Percentiles rank a stretch among this genome's conserved stretches.
These are phyloP conservation scores for Hemicentrotus pulcherrimus DNA, from an alignment of 35 echinoderm and acorn worm genomes.

Conservation along the genomic window DNA sequence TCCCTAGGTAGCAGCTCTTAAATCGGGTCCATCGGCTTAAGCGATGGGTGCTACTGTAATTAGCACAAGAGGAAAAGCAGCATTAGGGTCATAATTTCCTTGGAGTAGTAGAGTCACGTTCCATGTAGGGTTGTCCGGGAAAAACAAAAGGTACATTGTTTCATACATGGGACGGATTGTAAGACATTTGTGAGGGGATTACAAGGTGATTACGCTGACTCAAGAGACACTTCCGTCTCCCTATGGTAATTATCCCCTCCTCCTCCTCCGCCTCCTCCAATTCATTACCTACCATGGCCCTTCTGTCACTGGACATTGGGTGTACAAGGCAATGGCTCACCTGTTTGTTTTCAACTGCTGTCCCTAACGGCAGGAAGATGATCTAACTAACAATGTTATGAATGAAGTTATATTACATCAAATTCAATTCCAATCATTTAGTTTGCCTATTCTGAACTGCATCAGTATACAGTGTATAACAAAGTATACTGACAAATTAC, in stretches of 20 bases:
- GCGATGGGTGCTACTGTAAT: conserved; percentile 23
- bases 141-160: background rate
- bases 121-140: background rate
- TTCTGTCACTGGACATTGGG: background rate
- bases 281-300: background rate
- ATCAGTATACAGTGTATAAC: too few species aligned
- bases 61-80: conserved; percentile 6
- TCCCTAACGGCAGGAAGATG: background rate
- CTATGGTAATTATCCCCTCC: background rate
- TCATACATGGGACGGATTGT: background rate
- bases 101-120: background rate
- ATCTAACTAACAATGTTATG: too few species aligned
- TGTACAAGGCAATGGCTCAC: background rate
- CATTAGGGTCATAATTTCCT: conserved; percentile 17
- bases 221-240: background rate
- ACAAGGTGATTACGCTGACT: background rate
- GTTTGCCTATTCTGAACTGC: too few species aligned
- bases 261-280: background rate
- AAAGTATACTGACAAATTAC: too few species aligned
- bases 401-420: too few species aligned
- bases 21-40: conserved; percentile 6
- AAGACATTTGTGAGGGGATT: conserved; percentile 10
- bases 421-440: too few species aligned
- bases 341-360: background rate
- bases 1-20: background rate